Evolutionary conservation across 1,140 invertebrate species (phyloP).

Genomic region (Acromyrmex echinatior): DNA sequence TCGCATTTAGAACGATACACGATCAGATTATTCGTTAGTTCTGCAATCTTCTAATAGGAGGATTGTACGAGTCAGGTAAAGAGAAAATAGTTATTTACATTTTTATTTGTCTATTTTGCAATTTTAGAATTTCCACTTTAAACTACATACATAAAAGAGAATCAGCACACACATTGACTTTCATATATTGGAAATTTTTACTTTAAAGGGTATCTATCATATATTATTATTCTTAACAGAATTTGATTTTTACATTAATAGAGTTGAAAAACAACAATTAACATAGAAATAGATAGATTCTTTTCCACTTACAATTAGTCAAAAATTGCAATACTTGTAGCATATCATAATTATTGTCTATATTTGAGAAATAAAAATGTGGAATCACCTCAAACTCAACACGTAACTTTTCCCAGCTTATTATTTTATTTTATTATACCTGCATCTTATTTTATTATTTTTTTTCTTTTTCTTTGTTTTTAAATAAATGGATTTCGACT

Average conservation of each 20-base stretch:
- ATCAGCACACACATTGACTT: not conserved
- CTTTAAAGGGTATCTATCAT: not conserved
- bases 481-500: not conserved
- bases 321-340: not conserved
- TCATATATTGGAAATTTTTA: not conserved
- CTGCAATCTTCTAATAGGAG: conserved; percentile 33
- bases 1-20: conserved; percentile 48
- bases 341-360: not conserved
- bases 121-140: not conserved
- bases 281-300: not conserved
- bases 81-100: conserved; percentile 16
- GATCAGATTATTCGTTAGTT: conserved; percentile 35
- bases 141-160: not conserved
- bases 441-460: not conserved
- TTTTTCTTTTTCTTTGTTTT: not conserved
- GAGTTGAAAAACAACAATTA: not conserved
- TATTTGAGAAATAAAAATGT: not conserved
- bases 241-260: not conserved
- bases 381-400: not conserved
- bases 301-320: not conserved
- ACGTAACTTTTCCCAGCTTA: not conserved
- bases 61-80: conserved; percentile 22
- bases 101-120: conserved; percentile 9
- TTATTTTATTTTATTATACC: not conserved
- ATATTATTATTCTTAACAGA: conserved; percentile 7